Percentiles rank a stretch among this genome's conserved stretches.
phyloP scores from a whole-genome alignment of 2,113 vertebrate species.

The Oostethus manadensis region DNA sequence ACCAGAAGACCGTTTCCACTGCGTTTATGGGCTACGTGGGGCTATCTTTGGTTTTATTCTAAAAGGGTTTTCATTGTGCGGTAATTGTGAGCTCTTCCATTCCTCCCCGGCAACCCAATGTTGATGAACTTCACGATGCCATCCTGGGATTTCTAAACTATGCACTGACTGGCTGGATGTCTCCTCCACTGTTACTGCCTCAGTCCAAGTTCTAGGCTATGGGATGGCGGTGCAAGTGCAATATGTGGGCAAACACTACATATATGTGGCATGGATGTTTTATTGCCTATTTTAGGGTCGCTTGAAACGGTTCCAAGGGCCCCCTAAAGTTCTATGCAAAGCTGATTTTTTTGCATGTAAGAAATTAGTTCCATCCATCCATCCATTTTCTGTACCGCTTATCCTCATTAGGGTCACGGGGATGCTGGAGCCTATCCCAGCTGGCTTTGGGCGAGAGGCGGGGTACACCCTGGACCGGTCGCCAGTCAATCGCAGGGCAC shows the following conservation, averaged over 20 bases:
- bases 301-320: no score
- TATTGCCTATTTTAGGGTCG: no score
- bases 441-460: no score
- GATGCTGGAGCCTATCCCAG: no score
- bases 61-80: background rate
- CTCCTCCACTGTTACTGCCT: conserved; percentile 1
- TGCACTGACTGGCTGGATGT: background rate
- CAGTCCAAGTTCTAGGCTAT: conserved; percentile 1
- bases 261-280: no score
- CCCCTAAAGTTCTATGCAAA: no score
- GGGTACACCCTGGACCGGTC: no score
- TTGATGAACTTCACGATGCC: conserved; percentile 31
- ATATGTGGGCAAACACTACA: background rate
- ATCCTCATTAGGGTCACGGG: no score
- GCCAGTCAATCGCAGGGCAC: no score
- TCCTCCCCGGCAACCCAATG: conserved; percentile 14
- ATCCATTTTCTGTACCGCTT: no score
- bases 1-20: background rate
- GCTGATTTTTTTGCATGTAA: no score
- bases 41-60: conserved; percentile 5
- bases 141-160: conserved; percentile 23
- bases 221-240: conserved; percentile 19
- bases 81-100: background rate
- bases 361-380: no score
- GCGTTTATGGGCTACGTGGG: background rate